Conservation (phyloP, 2,797 vertebrate species). For the Pogoniulus pusillus region DNA sequence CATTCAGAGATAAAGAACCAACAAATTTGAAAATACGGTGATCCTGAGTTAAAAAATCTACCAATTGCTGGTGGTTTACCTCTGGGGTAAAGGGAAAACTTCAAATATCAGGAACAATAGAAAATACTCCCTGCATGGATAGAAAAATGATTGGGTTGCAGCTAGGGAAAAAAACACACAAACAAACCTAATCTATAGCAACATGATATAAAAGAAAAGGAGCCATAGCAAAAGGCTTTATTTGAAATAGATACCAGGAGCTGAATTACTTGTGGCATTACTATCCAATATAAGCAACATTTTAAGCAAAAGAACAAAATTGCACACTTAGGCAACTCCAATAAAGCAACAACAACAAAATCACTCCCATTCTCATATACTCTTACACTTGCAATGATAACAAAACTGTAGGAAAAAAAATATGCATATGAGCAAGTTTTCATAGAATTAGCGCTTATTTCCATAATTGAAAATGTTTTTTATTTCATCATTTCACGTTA, state of each 20-base stretch:
- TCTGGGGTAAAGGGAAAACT: neutral
- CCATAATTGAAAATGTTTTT: neutral
- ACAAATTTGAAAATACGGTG: neutral
- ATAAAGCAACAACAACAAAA: neutral
- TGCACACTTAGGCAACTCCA: neutral
- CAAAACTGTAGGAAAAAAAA: neutral
- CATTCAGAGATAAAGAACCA: neutral
- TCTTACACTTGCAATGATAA: neutral
- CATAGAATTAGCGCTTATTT: neutral
- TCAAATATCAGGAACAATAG: neutral
- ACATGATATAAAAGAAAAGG: neutral
- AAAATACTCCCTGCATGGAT: neutral
- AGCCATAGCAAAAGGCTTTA: neutral
- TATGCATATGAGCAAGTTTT: neutral
- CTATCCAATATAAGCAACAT: neutral
- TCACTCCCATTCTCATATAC: neutral
- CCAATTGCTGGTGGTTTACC: neutral
- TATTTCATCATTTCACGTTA: neutral
- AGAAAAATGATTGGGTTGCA: neutral
- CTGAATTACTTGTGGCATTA: neutral
- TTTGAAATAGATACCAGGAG: neutral
- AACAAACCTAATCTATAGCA: neutral
- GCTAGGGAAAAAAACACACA: neutral
- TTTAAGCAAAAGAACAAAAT: neutral
- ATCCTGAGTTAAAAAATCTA: neutral